Evolutionary conservation across 2,113 vertebrate genomes (phyloP).

Genomic region (Tympanuchus pallidicinctus): DNA sequence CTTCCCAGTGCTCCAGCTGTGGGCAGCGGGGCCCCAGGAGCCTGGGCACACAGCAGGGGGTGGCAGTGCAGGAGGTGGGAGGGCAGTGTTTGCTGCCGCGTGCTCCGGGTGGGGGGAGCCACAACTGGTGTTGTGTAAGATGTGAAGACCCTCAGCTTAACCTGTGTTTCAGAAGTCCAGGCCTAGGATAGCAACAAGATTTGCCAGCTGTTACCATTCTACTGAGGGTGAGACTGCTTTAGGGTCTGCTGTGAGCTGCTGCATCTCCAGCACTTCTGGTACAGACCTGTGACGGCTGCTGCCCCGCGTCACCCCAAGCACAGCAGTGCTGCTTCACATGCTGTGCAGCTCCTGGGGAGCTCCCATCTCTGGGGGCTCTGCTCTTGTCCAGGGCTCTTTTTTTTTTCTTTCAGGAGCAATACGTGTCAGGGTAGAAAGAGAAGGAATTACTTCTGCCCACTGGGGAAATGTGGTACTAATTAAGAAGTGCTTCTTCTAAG

Average conservation of each 20-base stretch:
- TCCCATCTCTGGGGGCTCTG: background rate
- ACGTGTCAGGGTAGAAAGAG: background rate
- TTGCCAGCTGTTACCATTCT: rapidly evolving
- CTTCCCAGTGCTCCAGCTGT: rapidly evolving
- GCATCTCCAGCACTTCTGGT: background rate
- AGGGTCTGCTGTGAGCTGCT: rapidly evolving
- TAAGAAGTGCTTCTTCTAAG: background rate
- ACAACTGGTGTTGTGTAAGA: background rate
- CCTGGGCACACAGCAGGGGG: too few species aligned
- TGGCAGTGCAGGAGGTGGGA: background rate
- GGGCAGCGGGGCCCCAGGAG: background rate
- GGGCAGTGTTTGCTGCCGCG: background rate
- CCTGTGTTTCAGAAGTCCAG: background rate
- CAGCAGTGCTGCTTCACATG: background rate
- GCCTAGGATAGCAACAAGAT: rapidly evolving
- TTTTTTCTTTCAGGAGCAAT: background rate
- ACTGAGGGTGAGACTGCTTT: background rate
- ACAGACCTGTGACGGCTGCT: rapidly evolving
- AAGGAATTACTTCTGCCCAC: background rate
- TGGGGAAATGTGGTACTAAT: background rate
- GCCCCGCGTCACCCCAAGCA: background rate
- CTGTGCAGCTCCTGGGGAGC: too few species aligned
- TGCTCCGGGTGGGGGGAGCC: background rate
- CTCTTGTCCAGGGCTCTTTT: background rate
- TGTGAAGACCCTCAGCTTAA: rapidly evolving